These are phyloP conservation scores for Eulemur coronatus DNA, from an alignment of 2,797 vertebrate genomes.

Conservation along the genomic window DNA sequence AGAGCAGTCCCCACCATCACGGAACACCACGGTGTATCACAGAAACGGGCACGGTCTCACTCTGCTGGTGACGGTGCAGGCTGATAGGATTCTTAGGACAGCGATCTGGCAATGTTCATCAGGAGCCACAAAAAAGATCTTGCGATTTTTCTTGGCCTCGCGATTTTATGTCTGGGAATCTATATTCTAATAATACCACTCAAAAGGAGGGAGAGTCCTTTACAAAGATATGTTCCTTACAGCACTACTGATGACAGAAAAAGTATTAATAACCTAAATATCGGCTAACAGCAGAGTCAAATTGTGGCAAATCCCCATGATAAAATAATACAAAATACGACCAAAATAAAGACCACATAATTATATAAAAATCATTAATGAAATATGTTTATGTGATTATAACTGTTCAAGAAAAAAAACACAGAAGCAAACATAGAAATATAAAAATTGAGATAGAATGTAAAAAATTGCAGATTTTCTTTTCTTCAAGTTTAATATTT, in stretches of 20 bases:
- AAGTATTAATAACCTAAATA: neutral
- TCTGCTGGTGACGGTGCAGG: accelerated
- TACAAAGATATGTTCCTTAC: neutral
- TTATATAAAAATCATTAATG: neutral
- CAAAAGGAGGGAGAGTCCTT: neutral
- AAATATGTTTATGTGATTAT: neutral
- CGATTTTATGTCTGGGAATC: neutral
- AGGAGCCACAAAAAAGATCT: neutral
- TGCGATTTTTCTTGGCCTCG: neutral
- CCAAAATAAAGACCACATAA: neutral
- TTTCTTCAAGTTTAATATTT: neutral
- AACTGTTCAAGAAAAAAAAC: conserved; percentile 1
- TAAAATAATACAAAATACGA: neutral
- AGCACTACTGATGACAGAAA: neutral
- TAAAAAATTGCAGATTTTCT: neutral
- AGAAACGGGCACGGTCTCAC: accelerated
- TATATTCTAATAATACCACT: neutral
- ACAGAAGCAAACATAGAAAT: neutral
- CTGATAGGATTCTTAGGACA: neutral
- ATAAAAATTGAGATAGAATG: neutral
- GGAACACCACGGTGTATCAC: accelerated
- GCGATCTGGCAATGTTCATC: neutral
- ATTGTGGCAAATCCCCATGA: neutral
- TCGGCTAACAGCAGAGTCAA: neutral
- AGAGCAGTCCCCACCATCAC: accelerated